Percentiles rank a stretch among this genome's conserved stretches.
Evolutionary conservation across 2,797 vertebrate genomes (phyloP).

Genomic region (Protosalanx chinensis): DNA sequence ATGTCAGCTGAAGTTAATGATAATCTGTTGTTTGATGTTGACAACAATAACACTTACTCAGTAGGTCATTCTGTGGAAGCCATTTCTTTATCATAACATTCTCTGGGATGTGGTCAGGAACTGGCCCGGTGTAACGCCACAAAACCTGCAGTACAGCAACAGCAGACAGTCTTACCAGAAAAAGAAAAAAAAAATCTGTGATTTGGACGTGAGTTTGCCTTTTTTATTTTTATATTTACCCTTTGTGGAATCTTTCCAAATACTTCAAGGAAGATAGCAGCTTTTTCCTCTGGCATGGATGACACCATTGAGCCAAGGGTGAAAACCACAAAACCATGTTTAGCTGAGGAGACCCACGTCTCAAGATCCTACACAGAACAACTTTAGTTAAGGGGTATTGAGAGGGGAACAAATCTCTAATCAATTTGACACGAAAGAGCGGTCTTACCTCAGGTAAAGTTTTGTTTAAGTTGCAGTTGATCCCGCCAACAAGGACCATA

Average conservation of each 20-base stretch:
- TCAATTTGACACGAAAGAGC: neutral
- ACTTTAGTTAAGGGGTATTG: neutral
- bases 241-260: conserved; percentile 87
- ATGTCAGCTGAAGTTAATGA: neutral
- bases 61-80: conserved; percentile 93
- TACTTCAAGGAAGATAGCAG: conserved; percentile 78
- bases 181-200: neutral
- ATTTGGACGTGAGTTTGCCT: neutral
- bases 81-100: conserved; percentile 89
- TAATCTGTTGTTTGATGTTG: neutral
- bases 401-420: neutral
- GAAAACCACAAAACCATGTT: conserved; percentile 88
- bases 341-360: conserved; percentile 83
- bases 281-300: conserved; percentile 77
- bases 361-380: conserved; percentile 79
- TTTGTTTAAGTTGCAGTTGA: conserved; percentile 75
- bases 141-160: conserved; percentile 72
- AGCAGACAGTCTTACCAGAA: neutral
- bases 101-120: conserved; percentile 70
- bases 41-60: conserved; percentile 69
- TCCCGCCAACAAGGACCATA: conserved; percentile 74
- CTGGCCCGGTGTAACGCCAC: conserved; percentile 82
- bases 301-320: conserved; percentile 85
- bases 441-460: conserved; percentile 70
- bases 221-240: conserved; percentile 58